These are phyloP conservation scores for Manis javanica DNA, from an alignment of 2,797 vertebrate species.

Conservation along the genomic window DNA sequence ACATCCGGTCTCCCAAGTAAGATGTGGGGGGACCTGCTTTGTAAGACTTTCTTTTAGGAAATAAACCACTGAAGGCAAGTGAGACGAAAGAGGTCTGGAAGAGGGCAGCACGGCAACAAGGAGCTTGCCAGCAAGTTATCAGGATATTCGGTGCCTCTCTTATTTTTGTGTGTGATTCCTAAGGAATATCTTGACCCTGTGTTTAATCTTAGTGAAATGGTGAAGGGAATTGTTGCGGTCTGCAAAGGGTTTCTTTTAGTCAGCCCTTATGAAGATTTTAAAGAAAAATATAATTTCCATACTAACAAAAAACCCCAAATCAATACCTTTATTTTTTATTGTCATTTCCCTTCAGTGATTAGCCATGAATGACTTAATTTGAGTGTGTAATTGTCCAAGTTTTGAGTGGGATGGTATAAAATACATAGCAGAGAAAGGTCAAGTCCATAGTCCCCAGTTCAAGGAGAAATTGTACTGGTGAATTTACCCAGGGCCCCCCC, in stretches of 20 bases:
- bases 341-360: background rate
- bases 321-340: background rate
- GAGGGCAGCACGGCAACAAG: background rate
- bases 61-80: background rate
- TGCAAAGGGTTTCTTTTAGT: background rate
- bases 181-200: background rate
- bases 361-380: background rate
- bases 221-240: background rate
- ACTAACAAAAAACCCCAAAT: background rate
- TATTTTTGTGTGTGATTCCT: background rate
- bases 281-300: background rate
- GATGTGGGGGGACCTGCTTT: background rate
- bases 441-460: background rate
- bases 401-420: background rate
- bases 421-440: background rate
- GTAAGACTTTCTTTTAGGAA: conserved; percentile 33
- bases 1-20: background rate
- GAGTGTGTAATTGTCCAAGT: background rate
- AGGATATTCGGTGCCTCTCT: background rate
- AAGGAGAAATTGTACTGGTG: background rate
- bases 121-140: background rate
- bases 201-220: background rate
- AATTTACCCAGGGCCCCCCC: background rate
- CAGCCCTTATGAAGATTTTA: background rate
- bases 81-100: background rate